A percentile compares a stretch with the other conserved stretches of the same genome.
These are phyloP conservation scores for Melipona bicolor DNA, from an alignment of 2,888 invertebrate species.

Conservation along the genomic window DNA sequence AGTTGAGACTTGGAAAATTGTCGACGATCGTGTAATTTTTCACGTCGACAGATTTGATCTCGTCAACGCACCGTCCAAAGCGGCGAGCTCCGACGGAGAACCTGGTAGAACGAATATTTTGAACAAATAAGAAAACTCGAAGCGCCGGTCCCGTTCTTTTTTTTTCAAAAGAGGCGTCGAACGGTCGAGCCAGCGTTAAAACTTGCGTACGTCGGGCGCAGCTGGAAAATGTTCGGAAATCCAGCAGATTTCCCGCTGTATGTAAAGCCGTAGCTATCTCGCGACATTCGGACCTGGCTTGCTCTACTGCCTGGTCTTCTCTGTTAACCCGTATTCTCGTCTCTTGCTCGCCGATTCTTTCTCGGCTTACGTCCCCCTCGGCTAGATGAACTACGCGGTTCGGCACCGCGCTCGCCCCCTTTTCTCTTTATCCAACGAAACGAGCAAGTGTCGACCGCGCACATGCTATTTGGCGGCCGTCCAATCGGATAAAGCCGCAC, in stretches of 20 bases:
- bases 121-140: too few relatives aligned
- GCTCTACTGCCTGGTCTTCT: neutral
- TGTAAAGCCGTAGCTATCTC: slow-evolving; percentile 23
- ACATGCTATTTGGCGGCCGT: slow-evolving; percentile 78
- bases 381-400: slow-evolving; percentile 22
- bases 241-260: slow-evolving; percentile 34
- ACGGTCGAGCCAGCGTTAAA: neutral
- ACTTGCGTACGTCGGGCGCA: neutral
- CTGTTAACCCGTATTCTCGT: slow-evolving; percentile 23
- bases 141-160: too few relatives aligned
- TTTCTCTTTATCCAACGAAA: slow-evolving; percentile 44
- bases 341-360: neutral
- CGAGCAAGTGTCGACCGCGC: slow-evolving; percentile 69
- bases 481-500: slow-evolving; percentile 73
- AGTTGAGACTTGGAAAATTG: too few relatives aligned
- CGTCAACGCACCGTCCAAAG: too few relatives aligned
- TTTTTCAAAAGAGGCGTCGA: neutral
- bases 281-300: neutral
- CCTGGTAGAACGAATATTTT: too few relatives aligned
- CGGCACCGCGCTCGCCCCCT: slow-evolving; percentile 31
- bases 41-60: too few relatives aligned
- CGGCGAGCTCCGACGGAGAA: too few relatives aligned
- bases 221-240: slow-evolving; percentile 52
- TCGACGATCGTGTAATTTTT: too few relatives aligned
- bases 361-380: neutral